These are phyloP conservation scores for Candoia aspera DNA, from an alignment of 2,113 vertebrate genomes.

Conservation along the genomic window DNA sequence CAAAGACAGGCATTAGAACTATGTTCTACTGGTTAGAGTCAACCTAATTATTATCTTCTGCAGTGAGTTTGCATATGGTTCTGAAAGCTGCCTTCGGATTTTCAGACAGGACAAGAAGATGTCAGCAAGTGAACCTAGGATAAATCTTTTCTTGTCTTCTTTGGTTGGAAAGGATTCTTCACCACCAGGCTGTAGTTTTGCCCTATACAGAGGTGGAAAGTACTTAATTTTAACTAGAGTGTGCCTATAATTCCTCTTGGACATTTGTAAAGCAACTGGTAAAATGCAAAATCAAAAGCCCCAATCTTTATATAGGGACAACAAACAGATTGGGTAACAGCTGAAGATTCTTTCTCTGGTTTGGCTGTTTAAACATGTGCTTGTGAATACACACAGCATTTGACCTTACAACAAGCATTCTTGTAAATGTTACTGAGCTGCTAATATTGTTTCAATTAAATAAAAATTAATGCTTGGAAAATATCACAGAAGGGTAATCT, in stretches of 20 bases:
- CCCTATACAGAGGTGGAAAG: not conserved
- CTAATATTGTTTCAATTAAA: constrained; percentile 79
- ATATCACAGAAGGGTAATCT: constrained; percentile 80
- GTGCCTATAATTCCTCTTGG: not conserved
- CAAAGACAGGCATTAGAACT: not conserved
- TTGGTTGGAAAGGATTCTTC: not conserved
- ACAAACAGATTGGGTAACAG: constrained; percentile 41
- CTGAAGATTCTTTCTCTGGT: constrained; percentile 60
- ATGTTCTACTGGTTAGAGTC: not conserved
- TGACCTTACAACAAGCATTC: constrained; percentile 65
- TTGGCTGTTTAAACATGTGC: constrained; percentile 72
- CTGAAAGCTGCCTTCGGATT: not conserved
- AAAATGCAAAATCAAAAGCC: not conserved
- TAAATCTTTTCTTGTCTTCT: not conserved
- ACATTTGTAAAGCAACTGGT: not conserved
- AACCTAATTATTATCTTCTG: too few species aligned
- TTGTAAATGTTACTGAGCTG: constrained; percentile 76
- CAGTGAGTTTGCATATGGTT: too few species aligned
- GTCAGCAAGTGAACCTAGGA: not conserved
- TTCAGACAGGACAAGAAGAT: not conserved
- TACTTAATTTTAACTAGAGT: not conserved
- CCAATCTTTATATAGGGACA: constrained; percentile 40
- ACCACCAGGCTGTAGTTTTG: not conserved
- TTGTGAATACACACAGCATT: constrained; percentile 61
- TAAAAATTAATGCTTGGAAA: constrained; percentile 81